Base-by-base conservation (phyloP, 1,140 invertebrate species). In the Lordiphosa mommai region DNA sequence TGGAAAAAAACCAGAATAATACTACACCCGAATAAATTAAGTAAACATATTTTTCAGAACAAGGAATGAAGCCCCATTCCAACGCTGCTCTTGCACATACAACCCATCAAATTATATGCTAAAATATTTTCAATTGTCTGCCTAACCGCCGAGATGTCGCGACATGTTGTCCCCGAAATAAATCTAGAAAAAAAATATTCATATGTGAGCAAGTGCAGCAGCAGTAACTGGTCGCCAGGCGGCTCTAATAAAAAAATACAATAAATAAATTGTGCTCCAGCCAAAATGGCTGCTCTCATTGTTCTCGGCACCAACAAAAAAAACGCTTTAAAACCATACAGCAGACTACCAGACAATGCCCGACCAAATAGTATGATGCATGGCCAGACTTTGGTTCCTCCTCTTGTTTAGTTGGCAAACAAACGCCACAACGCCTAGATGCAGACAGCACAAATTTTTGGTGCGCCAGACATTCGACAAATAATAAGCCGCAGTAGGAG, bases 381-480 rank as follows among this genome's bases (percentile, higher is more conserved):
- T 50, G 34, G 43, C 32, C 49, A 60, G 55, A 53, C 43, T 6
- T 23, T 57, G 47, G n/a, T 2, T 1, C n/a, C 7, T 10, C 44
- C 14, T 27, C n/a, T 37, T 46, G 32, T 57, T 63, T 58, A 27
- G 64, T 63, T 61, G 48, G 51, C 64, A 67, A 51, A 57, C 64
- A 67, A 47, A 56, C 41, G 17, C 23, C 34, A 8, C 30, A 49
- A 43, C 33, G 46, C 37, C 48, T 36, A 51, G 32, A 46, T 57
- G 33, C 44, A 57, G 43, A 38, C 27, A 47, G 29, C 37, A 33
- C 30, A 36, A 51, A 38, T 51, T 51, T 36, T 17, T 33, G 17
- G 48, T 27, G 27, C 20, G 44, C 55, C 57, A 70, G 66, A 70
- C 66, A 51, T 51, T 61, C 37, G 56, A 57, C 61, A 70, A 61